These are phyloP conservation scores for Actinernus sp. DNA, from an alignment of 92 coral and sea anemone species.

Conservation along the genomic window DNA sequence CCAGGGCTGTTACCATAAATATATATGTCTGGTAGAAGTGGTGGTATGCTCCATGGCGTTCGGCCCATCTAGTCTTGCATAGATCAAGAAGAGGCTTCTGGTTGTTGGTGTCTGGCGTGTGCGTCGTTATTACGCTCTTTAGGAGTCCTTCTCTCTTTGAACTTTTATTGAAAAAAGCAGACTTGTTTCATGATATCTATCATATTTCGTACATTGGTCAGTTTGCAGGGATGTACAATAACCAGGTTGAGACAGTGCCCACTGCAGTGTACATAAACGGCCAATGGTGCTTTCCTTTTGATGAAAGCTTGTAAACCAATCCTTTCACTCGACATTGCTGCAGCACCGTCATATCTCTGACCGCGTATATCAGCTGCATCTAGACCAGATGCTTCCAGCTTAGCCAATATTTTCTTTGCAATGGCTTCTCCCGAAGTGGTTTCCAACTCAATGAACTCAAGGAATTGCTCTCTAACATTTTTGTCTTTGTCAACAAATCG, in stretches of 20 bases:
- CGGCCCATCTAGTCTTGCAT: slow-evolving; percentile 50
- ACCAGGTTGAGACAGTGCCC: slow-evolving; percentile 49
- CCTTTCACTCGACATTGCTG: slow-evolving; percentile 45
- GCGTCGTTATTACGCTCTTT: no score
- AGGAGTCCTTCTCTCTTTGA: no score
- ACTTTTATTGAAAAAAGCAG: no score
- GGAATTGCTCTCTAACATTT: no score
- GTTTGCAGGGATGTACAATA: slow-evolving; percentile 30
- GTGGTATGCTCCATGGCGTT: slow-evolving; percentile 18
- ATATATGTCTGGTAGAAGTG: slow-evolving; percentile 16
- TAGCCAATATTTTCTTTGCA: no score
- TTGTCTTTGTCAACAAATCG: slow-evolving; percentile 7
- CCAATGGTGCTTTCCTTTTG: slow-evolving; percentile 40
- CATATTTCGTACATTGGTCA: slow-evolving; percentile 15
- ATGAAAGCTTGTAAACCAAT: slow-evolving; percentile 38
- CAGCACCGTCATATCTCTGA: slow-evolving; percentile 67
- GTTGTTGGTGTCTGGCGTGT: no score
- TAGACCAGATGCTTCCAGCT: no score
- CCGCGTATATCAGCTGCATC: slow-evolving; percentile 26
- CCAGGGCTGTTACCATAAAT: slow-evolving; percentile 14
- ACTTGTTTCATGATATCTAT: no score
- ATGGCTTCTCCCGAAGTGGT: no score
- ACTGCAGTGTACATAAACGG: slow-evolving; percentile 51
- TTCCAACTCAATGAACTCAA: no score
- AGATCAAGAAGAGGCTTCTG: no score